Percentiles rank a stretch among this genome's conserved stretches.
Conservation (phyloP, 2,797 vertebrate genomes). For the Cyprinodon diabolis region DNA sequence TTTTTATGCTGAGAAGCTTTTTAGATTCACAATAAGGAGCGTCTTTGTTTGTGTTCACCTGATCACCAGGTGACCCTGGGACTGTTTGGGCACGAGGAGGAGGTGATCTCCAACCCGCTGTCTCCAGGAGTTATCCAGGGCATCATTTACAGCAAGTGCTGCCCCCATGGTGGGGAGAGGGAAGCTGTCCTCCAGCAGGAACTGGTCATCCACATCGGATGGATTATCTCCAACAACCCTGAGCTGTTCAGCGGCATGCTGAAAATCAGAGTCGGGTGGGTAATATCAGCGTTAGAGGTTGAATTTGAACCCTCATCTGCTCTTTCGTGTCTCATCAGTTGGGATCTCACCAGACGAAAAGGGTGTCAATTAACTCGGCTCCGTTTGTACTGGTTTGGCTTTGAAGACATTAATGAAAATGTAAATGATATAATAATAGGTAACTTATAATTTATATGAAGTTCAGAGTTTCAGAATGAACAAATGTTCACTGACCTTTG, state of each 20-base stretch:
- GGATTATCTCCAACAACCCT: constrained; percentile 96
- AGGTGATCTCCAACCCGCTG: constrained; percentile 96
- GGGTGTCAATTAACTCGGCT: no score
- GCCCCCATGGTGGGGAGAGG: constrained; percentile 85
- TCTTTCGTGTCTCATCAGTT: not conserved
- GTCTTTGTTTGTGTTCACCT: not conserved
- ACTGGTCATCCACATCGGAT: constrained; percentile 97
- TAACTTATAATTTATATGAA: not conserved
- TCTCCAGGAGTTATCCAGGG: constrained; percentile 95
- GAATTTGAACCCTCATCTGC: not conserved
- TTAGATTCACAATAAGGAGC: not conserved
- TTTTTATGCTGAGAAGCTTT: not conserved
- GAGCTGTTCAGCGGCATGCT: constrained; percentile 97
- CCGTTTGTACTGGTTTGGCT: no score
- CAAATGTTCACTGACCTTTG: no score
- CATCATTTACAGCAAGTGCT: constrained; percentile 93
- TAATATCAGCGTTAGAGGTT: not conserved
- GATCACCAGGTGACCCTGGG: constrained; percentile 92
- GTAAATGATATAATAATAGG: no score
- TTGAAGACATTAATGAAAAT: no score
- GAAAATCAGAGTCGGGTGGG: constrained; percentile 95
- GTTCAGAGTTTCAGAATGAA: no score
- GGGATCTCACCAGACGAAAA: no score
- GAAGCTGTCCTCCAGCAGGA: constrained; percentile 97
- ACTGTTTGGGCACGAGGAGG: constrained; percentile 94